Percentiles rank a stretch among this genome's conserved stretches.
Evolutionary conservation across 2,888 invertebrate species (phyloP).

Genomic region (Drosophila planitibia): DNA sequence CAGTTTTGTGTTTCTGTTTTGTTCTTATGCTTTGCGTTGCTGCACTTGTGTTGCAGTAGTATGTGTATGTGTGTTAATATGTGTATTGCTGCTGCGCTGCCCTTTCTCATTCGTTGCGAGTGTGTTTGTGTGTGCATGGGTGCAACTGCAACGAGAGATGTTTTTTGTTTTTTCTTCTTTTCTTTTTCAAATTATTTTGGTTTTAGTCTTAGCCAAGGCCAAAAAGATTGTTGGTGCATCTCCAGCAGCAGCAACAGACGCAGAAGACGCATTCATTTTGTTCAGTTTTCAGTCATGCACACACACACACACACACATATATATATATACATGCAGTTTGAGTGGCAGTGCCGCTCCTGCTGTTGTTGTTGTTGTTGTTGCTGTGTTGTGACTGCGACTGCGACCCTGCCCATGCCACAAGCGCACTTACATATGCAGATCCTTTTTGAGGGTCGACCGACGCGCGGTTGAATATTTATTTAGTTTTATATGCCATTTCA

Average conservation of each 20-base stretch:
- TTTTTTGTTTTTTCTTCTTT: constrained; percentile 20
- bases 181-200: constrained; percentile 25
- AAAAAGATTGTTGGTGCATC: constrained; percentile 53
- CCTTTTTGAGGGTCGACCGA: constrained; percentile 53
- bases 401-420: constrained; percentile 46
- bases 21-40: constrained; percentile 61
- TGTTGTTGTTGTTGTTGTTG: constrained; percentile 54
- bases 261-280: constrained; percentile 73
- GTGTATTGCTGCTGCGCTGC: constrained; percentile 47
- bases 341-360: constrained; percentile 67
- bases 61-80: constrained; percentile 16
- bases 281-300: constrained; percentile 55
- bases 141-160: constrained; percentile 42
- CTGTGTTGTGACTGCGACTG: constrained; percentile 49
- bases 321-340: constrained; percentile 32
- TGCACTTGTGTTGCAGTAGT: constrained; percentile 45
- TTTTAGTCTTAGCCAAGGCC: constrained; percentile 62
- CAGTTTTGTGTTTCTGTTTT: constrained; percentile 66
- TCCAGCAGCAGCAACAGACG: constrained; percentile 65
- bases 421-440: constrained; percentile 63
- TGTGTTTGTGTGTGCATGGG: constrained; percentile 27
- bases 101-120: constrained; percentile 45
- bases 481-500: constrained; percentile 54
- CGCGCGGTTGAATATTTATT: constrained; percentile 52
- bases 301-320: constrained; percentile 15